A percentile compares a stretch with the other conserved stretches of the same genome.
Conservation (phyloP, 2,797 vertebrate genomes). For the Acestrorhynchus altus region DNA sequence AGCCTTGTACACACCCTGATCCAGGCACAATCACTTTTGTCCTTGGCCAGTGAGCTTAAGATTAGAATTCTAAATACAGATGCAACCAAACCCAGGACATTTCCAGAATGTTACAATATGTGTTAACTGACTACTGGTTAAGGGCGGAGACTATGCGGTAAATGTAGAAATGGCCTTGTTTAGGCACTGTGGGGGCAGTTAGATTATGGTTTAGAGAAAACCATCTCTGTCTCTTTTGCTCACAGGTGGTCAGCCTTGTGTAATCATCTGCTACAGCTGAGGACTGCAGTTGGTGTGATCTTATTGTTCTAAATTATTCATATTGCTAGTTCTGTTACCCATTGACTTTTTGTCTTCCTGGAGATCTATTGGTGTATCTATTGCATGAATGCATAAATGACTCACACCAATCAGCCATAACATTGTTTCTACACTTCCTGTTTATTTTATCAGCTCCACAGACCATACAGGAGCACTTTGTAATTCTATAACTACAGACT, state of each 20-base stretch:
- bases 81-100: conserved; percentile 49
- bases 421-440: too few species aligned
- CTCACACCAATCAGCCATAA: too few species aligned
- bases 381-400: neutral
- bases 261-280: neutral
- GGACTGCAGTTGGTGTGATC: neutral
- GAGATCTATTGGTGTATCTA: neutral
- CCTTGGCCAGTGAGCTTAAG: conserved; percentile 32
- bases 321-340: neutral
- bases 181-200: conserved; percentile 22
- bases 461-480: too few species aligned
- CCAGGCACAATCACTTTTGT: conserved; percentile 47
- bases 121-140: conserved; percentile 46
- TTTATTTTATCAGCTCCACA: too few species aligned
- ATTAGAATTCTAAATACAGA: conserved; percentile 41
- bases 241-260: conserved; percentile 5
- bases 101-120: conserved; percentile 37
- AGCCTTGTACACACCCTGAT: conserved; percentile 43
- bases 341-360: neutral
- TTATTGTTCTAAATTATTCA: neutral
- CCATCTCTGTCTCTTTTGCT: conserved; percentile 14
- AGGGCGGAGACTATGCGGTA: conserved; percentile 47
- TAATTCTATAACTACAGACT: too few species aligned
- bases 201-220: conserved; percentile 32
- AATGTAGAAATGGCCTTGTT: conserved; percentile 37